Evolutionary conservation across 2,797 vertebrate species (phyloP).

Genomic region (Hirundo rustica): DNA sequence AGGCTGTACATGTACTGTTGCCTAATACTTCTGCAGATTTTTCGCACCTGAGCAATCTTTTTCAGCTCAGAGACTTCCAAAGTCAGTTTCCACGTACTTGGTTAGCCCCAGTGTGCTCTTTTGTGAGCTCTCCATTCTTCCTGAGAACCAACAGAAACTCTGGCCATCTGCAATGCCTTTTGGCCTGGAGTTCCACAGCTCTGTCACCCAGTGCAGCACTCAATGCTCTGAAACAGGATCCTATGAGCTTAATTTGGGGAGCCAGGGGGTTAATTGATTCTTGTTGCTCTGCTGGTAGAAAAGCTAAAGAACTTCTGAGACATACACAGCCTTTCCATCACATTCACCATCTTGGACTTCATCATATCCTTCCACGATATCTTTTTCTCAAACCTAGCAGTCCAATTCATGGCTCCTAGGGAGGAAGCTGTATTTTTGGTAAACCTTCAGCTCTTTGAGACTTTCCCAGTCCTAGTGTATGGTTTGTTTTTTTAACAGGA

Average conservation of each 20-base stretch:
- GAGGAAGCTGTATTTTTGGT: neutral
- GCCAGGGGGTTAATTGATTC: neutral
- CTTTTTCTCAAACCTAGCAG: neutral
- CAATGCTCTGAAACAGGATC: neutral
- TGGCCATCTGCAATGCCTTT: neutral
- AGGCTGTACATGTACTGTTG: fast-evolving
- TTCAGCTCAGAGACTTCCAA: neutral
- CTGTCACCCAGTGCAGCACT: neutral
- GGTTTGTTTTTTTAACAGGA: neutral
- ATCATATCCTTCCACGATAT: neutral
- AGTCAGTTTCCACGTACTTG: neutral
- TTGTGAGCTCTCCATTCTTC: neutral
- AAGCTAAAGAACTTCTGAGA: neutral
- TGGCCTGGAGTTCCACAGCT: neutral
- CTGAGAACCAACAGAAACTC: neutral
- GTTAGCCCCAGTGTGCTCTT: neutral
- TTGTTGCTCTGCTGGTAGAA: neutral
- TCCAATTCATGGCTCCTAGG: neutral
- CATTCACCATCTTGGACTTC: neutral
- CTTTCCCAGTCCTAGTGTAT: neutral
- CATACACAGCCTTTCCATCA: neutral
- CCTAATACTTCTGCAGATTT: neutral
- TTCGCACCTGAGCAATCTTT: neutral
- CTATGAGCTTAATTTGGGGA: neutral
- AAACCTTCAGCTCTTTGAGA: neutral